Base-by-base conservation (phyloP, 2,113 vertebrate species). In the Zosterops hypoxanthus region DNA sequence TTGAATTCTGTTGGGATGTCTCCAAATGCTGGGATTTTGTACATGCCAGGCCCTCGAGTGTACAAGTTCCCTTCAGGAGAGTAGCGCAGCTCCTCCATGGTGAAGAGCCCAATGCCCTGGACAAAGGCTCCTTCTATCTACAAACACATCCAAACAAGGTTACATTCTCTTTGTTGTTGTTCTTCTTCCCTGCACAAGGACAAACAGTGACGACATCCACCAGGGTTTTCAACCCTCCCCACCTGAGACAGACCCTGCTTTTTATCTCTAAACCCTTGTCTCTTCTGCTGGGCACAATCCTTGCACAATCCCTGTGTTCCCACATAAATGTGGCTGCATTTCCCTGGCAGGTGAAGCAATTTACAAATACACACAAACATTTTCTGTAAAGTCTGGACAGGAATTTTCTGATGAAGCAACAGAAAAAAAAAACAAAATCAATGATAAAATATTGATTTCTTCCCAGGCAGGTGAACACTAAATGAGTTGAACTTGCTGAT, bases 91-190 rank as follows among this genome's bases (percentile, higher is more conserved):
- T 99, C 98, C 97, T 99, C 99, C 96, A 99, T 94, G 17, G 99
- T 99, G 96, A 99, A 99, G 86, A 99, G 98, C 44, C 99, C 99
- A 44, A 99, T 92, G 44, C 99, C 99, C 97, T 99, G 99, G 78
- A 99, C 98, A 95, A 99, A 99, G 0, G 94, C 99, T 31, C 99
- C 99, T 95, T 99, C 99, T 66, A 99, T 98, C 99, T 99, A 87
- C 41, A 96, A 84, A 95, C 34, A 90, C 72, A 95, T 23, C 41
- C 79, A 61, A 29, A 79, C 49, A 88, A 85, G 29, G 65, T 86
- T 52, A 91, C 23, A 2, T 47, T 83, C 11, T 25, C 59, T 47
- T 31, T 7, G 24, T 18, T 7, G 24, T 18, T 79, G 25, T 26
- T 61, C 2, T 59, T 68, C 22, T 72, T 64, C 41, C 36, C 53